phyloP scores from a whole-genome alignment of 2,113 vertebrate species.

The Fregetta grallaria region DNA sequence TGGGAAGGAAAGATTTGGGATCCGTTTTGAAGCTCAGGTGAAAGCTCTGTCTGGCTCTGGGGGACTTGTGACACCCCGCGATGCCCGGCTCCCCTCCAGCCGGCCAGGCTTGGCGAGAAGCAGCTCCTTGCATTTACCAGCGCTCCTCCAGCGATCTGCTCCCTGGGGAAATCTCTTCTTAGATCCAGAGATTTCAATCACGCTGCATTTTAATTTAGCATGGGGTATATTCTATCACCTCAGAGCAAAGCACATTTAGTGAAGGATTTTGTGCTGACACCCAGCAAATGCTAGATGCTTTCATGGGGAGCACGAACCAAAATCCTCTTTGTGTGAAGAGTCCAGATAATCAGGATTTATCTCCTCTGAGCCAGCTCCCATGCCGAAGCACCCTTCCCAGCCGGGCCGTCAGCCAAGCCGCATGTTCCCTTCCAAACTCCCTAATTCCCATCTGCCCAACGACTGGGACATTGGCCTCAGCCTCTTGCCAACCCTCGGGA shows the following conservation, averaged over 20 bases:
- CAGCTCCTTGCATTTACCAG: not conserved
- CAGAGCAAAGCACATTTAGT: not conserved
- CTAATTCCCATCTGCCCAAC: not conserved
- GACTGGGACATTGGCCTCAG: not conserved
- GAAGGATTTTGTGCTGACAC: not conserved
- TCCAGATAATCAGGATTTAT: not conserved
- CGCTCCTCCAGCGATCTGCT: not conserved
- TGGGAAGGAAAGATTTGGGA: not conserved
- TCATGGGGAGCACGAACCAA: fast-evolving
- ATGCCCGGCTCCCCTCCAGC: fast-evolving
- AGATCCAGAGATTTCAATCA: not conserved
- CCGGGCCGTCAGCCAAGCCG: not conserved
- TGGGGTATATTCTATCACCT: not conserved
- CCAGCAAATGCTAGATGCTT: not conserved
- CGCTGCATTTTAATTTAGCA: not conserved
- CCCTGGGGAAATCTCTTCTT: not conserved
- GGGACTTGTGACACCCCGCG: not conserved
- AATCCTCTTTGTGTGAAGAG: not conserved
- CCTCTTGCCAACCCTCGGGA: not conserved
- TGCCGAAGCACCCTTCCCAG: fast-evolving
- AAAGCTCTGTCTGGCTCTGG: not conserved
- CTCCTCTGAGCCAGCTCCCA: not conserved
- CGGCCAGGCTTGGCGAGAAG: not conserved
- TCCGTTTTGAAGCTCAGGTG: not conserved
- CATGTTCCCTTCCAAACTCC: not conserved